A percentile compares a stretch with the other conserved stretches of the same genome.
These are phyloP conservation scores for Corythucha ciliata DNA, from an alignment of 2,888 invertebrate genomes.

Conservation along the genomic window DNA sequence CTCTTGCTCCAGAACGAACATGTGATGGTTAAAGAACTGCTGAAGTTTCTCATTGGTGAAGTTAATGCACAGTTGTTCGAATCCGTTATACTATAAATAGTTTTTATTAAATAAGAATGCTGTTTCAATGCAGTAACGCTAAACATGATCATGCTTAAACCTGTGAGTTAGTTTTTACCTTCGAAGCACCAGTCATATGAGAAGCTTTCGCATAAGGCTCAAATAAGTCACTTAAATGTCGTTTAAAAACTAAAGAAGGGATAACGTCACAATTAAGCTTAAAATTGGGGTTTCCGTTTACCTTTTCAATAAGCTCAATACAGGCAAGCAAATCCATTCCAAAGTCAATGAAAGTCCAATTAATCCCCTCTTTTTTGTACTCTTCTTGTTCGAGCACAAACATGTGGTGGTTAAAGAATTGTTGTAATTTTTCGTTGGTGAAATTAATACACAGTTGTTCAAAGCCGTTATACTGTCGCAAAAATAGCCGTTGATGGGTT, in stretches of 20 bases:
- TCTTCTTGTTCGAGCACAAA: slow-evolving; percentile 99
- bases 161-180: too few species aligned
- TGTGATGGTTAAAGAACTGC: slow-evolving; percentile 99
- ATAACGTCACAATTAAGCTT: background rate
- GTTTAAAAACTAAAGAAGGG: background rate
- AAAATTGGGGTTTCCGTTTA: slow-evolving; percentile 42
- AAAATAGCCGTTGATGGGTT: too few species aligned
- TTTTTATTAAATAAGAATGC: too few species aligned
- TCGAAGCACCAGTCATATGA: too few species aligned
- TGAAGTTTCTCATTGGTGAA: slow-evolving; percentile 99
- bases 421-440: slow-evolving; percentile 98
- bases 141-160: too few species aligned
- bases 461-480: slow-evolving; percentile 84
- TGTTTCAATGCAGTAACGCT: too few species aligned
- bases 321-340: slow-evolving; percentile 98
- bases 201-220: too few species aligned
- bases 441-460: slow-evolving; percentile 99
- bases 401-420: slow-evolving; percentile 99
- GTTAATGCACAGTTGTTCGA: slow-evolving; percentile 99
- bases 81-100: slow-evolving; percentile 99
- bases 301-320: slow-evolving; percentile 98
- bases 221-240: too few species aligned
- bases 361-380: slow-evolving; percentile 93
- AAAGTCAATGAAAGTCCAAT: slow-evolving; percentile 98
- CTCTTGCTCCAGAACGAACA: slow-evolving; percentile 99